phyloP scores from a whole-genome alignment of 1,140 invertebrate genomes.

The Akabosia matsudoensis region DNA sequence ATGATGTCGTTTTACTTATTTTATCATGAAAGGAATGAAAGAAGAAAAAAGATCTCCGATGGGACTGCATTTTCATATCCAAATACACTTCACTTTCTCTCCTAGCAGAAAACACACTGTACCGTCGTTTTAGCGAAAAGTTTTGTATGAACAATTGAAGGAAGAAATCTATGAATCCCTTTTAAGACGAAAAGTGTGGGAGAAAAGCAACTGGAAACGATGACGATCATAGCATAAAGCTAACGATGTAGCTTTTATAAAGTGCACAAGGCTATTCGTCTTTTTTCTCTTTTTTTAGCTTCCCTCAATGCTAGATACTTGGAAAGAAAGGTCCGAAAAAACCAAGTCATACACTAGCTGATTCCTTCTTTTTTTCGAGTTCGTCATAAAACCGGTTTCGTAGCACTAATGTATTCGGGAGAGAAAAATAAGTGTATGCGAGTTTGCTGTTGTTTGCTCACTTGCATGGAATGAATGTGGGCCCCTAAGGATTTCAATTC shows the following conservation, averaged over 20 bases:
- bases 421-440: neutral
- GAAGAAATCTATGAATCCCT: no score
- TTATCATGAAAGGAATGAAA: neutral
- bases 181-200: no score
- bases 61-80: neutral
- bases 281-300: no score
- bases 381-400: neutral
- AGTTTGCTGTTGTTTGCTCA: neutral
- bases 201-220: no score
- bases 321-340: no score
- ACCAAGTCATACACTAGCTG: no score
- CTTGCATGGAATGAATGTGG: neutral
- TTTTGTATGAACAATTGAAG: neutral
- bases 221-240: no score
- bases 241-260: no score
- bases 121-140: neutral
- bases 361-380: no score
- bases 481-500: neutral
- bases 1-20: neutral
- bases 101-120: neutral
- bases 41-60: neutral
- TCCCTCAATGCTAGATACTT: no score
- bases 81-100: neutral
- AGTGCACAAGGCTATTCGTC: no score
- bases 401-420: neutral